These are phyloP conservation scores for Endomychus coccineus DNA, from an alignment of 2,888 invertebrate genomes.

Conservation along the genomic window DNA sequence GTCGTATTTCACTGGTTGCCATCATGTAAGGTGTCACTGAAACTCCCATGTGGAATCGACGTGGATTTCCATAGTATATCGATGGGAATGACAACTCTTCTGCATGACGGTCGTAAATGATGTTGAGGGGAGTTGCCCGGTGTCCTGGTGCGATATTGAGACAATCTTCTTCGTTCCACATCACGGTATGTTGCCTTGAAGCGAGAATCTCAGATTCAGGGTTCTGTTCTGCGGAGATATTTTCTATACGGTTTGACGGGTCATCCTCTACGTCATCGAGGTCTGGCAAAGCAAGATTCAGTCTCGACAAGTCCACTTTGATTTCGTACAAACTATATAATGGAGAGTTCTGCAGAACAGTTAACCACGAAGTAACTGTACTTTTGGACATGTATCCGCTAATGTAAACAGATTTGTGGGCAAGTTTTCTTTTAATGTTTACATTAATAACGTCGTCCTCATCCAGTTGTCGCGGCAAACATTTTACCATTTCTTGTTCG, in stretches of 20 bases:
- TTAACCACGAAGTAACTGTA: constrained; percentile 24
- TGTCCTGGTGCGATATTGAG: constrained; percentile 1
- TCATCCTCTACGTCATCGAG: constrained; percentile 9
- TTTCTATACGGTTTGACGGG: constrained; percentile 5
- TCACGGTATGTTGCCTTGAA: constrained; percentile 22
- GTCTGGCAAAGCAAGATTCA: no score
- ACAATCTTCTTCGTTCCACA: constrained; percentile 24
- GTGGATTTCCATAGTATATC: constrained; percentile 37
- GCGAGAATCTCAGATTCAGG: constrained; percentile 22
- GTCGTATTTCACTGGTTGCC: constrained; percentile 21
- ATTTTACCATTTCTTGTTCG: constrained; percentile 23
- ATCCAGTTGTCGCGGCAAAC: constrained; percentile 22
- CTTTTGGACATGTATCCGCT: constrained; percentile 24
- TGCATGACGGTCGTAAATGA: constrained; percentile 37
- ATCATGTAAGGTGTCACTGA: constrained; percentile 6
- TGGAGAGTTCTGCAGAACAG: background rate
- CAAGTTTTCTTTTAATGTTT: constrained; percentile 29
- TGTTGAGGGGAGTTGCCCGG: constrained; percentile 18
- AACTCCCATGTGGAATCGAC: constrained; percentile 27
- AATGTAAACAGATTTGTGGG: constrained; percentile 33
- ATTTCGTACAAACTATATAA: constrained; percentile 4
- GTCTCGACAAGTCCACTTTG: background rate
- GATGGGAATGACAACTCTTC: constrained; percentile 40
- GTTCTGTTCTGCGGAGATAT: constrained; percentile 19
- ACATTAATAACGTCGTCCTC: constrained; percentile 29